A percentile compares a stretch with the other conserved stretches of the same genome.
phyloP scores from a whole-genome alignment of 2,113 vertebrate species.

The Tetrao urogallus region DNA sequence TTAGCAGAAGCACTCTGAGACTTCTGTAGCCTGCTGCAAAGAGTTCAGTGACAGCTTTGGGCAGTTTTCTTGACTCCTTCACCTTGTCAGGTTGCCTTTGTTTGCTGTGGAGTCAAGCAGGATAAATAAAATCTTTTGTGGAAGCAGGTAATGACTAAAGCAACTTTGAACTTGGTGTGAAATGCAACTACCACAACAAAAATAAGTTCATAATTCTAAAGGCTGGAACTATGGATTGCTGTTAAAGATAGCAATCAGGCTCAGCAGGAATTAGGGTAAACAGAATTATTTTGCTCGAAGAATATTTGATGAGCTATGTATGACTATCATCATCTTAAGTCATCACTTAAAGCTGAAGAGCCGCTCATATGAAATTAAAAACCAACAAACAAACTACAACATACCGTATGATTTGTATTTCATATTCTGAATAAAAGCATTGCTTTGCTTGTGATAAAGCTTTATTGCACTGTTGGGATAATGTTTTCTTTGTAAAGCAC shows the following conservation, averaged over 20 bases:
- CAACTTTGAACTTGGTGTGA: constrained; percentile 43
- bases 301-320: neutral
- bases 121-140: constrained; percentile 70
- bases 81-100: constrained; percentile 63
- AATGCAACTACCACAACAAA: constrained; percentile 47
- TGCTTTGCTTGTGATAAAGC: neutral
- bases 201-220: neutral
- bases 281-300: neutral
- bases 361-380: neutral
- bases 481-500: neutral
- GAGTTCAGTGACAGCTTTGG: constrained; percentile 53
- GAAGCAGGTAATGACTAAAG: constrained; percentile 65
- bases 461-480: neutral
- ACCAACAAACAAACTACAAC: neutral
- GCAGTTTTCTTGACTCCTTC: constrained; percentile 53
- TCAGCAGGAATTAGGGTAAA: neutral
- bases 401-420: neutral
- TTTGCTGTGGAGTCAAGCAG: constrained; percentile 45
- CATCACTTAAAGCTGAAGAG: neutral
- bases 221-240: neutral
- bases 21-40: constrained; percentile 11
- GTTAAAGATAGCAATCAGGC: neutral
- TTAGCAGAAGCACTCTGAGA: constrained; percentile 44
- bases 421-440: neutral
- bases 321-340: neutral